Evolutionary conservation across 2,888 invertebrate species (phyloP).

Genomic region (Amphimallon solstitiale): DNA sequence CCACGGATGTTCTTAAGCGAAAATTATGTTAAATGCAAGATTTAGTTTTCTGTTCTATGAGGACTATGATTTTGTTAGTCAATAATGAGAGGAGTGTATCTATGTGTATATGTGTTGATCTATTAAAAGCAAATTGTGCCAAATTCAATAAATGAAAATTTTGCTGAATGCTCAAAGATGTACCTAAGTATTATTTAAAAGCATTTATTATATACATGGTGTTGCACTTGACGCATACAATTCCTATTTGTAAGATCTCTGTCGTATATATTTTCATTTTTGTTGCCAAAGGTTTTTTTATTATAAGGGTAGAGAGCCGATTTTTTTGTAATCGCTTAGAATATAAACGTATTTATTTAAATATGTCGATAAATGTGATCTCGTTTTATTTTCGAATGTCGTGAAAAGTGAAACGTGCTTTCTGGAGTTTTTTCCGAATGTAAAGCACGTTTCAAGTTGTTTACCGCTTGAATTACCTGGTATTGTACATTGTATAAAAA

Average conservation of each 20-base stretch:
- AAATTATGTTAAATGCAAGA: constrained; percentile 1
- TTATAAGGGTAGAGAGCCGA: constrained; percentile 27
- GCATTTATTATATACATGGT: constrained; percentile 29
- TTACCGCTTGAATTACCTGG: constrained; percentile 42
- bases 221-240: constrained; percentile 34
- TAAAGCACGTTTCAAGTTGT: constrained; percentile 25
- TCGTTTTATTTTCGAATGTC: constrained; percentile 33
- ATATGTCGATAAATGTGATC: constrained; percentile 35
- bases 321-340: constrained; percentile 33
- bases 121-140: constrained; percentile 31
- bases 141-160: constrained; percentile 39
- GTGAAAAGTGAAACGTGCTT: constrained; percentile 19
- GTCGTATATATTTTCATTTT: constrained; percentile 36
- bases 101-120: constrained; percentile 24
- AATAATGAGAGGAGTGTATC: constrained; percentile 1
- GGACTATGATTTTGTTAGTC: constrained; percentile 23
- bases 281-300: constrained; percentile 39
- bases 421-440: not conserved
- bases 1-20: constrained; percentile 33
- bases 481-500: constrained; percentile 51
- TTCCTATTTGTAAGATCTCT: constrained; percentile 42
- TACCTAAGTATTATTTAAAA: constrained; percentile 46
- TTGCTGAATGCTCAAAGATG: constrained; percentile 49
- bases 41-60: constrained; percentile 12
- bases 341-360: constrained; percentile 32